Percentiles rank a stretch among this genome's conserved stretches.
phyloP scores from a whole-genome alignment of 2,888 invertebrate species.

The Chrysolina haemoptera region DNA sequence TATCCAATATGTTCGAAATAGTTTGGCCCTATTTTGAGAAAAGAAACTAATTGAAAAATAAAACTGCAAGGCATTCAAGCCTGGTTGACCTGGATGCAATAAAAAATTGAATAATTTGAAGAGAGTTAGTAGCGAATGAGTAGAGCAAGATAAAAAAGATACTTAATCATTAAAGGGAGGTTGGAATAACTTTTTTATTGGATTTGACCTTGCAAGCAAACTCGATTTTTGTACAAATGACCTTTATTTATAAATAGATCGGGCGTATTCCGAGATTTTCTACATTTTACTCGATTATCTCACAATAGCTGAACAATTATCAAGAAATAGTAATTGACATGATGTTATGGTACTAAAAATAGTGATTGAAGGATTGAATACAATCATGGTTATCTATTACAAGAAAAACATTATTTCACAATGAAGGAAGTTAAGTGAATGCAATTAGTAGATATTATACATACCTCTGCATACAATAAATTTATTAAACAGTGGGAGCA shows the following conservation, averaged over 20 bases:
- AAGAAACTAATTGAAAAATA: too few species aligned
- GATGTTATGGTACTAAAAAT: constrained; percentile 22
- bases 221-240: background rate
- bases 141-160: too few species aligned
- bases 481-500: background rate
- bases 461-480: background rate
- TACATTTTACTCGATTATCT: constrained; percentile 29
- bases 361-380: constrained; percentile 21
- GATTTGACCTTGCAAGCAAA: background rate
- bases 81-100: too few species aligned
- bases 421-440: constrained; percentile 7
- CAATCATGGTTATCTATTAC: constrained; percentile 7
- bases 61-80: too few species aligned
- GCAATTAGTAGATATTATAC: constrained; percentile 9
- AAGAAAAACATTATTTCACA: constrained; percentile 24
- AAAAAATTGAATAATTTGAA: too few species aligned
- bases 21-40: too few species aligned
- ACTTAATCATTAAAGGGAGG: too few species aligned
- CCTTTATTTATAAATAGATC: background rate
- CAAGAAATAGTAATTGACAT: constrained; percentile 1
- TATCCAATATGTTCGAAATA: too few species aligned
- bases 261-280: background rate
- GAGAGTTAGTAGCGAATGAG: too few species aligned
- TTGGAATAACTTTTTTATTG: too few species aligned
- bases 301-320: constrained; percentile 10